phyloP scores from a whole-genome alignment of 2,113 vertebrate genomes.

The Neolamprologus toae region DNA sequence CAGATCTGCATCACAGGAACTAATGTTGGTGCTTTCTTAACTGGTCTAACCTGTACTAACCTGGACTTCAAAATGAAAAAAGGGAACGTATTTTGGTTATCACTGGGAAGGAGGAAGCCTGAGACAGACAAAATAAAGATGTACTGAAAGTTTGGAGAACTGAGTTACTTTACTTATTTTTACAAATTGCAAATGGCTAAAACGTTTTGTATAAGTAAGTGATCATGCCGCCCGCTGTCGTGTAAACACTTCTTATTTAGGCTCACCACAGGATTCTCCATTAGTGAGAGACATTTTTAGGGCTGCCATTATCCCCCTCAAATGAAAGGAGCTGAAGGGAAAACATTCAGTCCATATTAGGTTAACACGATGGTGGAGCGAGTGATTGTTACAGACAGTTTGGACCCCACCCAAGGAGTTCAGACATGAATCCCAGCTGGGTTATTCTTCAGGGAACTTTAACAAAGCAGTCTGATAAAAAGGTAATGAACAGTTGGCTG shows the following conservation, averaged over 20 bases:
- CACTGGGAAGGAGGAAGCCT: neutral
- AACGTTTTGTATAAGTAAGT: neutral
- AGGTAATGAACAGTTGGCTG: neutral
- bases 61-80: neutral
- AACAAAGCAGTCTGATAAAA: neutral
- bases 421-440: neutral
- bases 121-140: neutral
- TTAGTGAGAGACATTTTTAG: neutral
- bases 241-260: neutral
- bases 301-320: neutral
- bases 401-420: slow-evolving; percentile 30
- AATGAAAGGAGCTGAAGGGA: slow-evolving; percentile 1
- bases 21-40: neutral
- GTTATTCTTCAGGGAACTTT: slow-evolving; percentile 2
- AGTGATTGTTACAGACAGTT: slow-evolving; percentile 37
- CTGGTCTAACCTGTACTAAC: neutral
- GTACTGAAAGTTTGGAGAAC: neutral
- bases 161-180: neutral
- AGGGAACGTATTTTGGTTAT: neutral
- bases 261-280: neutral
- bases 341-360: slow-evolving; percentile 48
- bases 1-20: neutral
- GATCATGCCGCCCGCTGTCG: neutral
- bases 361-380: slow-evolving; percentile 1
- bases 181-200: neutral